Percentiles rank a stretch among this genome's conserved stretches.
Evolutionary conservation across 2,888 invertebrate species (phyloP).

Genomic region (Linnaemya tessellans): DNA sequence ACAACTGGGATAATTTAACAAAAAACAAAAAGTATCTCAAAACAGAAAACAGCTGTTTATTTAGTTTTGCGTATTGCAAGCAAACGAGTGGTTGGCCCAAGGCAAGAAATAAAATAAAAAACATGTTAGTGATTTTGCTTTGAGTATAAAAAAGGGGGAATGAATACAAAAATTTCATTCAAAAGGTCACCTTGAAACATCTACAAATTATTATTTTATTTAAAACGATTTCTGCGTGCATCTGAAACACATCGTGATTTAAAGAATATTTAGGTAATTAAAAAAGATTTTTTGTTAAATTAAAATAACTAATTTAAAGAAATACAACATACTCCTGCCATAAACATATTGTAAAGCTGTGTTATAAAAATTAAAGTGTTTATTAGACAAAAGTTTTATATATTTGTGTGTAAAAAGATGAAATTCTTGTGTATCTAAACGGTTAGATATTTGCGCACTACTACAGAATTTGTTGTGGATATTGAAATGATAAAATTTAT

Average conservation of each 20-base stretch:
- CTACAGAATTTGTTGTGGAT: neutral
- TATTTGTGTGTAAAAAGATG: neutral
- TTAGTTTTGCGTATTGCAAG: slow-evolving; percentile 44
- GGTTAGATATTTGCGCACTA: neutral
- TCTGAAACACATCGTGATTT: slow-evolving; percentile 59
- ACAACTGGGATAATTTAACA: neutral
- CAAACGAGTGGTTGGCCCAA: slow-evolving; percentile 44
- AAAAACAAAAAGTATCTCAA: neutral
- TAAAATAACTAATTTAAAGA: slow-evolving; percentile 8
- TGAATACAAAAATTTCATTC: slow-evolving; percentile 60
- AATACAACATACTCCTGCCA: neutral
- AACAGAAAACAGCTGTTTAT: slow-evolving; percentile 57
- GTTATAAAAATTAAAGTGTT: slow-evolving; percentile 24
- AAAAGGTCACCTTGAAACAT: slow-evolving; percentile 74
- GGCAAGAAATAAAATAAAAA: slow-evolving; percentile 11
- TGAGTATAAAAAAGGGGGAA: slow-evolving; percentile 53
- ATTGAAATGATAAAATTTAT: neutral
- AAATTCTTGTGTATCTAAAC: slow-evolving; percentile 34
- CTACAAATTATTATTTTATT: slow-evolving; percentile 63
- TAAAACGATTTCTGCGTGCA: slow-evolving; percentile 68
- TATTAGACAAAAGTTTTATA: slow-evolving; percentile 13
- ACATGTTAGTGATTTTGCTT: slow-evolving; percentile 48
- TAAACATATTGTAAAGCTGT: neutral
- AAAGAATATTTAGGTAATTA: slow-evolving; percentile 69
- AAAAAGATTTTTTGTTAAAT: neutral